phyloP scores from a whole-genome alignment of 2,113 vertebrate genomes.

The Bettongia penicillata region DNA sequence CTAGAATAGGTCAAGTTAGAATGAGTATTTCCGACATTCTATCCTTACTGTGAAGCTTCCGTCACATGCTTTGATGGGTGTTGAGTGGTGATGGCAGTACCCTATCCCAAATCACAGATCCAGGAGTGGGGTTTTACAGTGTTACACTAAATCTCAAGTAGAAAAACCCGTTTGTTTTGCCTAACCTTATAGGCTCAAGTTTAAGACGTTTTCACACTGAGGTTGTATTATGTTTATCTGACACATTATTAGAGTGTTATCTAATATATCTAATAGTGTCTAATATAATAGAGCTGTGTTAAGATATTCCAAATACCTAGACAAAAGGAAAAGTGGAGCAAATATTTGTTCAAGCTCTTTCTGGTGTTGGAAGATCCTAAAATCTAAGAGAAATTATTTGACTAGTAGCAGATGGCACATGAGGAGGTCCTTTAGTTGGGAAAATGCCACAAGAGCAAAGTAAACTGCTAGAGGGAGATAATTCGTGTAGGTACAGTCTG shows the following conservation, averaged over 20 bases:
- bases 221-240: background rate
- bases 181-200: background rate
- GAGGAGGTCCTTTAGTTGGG: background rate
- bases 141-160: background rate
- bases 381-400: background rate
- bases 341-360: background rate
- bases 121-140: background rate
- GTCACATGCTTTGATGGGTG: background rate
- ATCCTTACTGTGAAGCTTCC: background rate
- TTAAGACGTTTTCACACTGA: background rate
- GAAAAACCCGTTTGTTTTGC: background rate
- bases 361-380: background rate
- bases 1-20: background rate
- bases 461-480: background rate
- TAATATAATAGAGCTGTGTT: background rate
- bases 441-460: background rate
- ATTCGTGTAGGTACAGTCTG: background rate
- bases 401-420: background rate
- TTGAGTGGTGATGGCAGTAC: background rate
- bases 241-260: background rate
- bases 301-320: background rate
- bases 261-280: background rate
- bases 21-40: background rate
- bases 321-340: background rate
- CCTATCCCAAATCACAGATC: background rate